Evolutionary conservation across 2,888 invertebrate genomes (phyloP).

Genomic region (Gasteruption jaculator): DNA sequence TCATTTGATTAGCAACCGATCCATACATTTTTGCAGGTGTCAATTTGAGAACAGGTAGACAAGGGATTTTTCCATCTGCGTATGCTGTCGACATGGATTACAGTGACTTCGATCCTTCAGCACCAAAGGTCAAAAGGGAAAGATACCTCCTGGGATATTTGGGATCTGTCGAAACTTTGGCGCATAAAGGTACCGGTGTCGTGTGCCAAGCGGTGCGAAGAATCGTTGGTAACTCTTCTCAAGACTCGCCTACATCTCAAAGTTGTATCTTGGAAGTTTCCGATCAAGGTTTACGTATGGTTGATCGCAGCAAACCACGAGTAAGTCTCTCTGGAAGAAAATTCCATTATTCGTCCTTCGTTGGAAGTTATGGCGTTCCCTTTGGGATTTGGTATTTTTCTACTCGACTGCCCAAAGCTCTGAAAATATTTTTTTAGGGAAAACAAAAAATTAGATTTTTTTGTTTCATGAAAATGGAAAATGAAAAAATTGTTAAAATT

Average conservation of each 20-base stretch:
- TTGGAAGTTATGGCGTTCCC: too few relatives aligned
- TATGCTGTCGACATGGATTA: conserved; percentile 97
- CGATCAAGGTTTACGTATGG: conserved; percentile 93
- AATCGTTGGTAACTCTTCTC: conserved; percentile 68
- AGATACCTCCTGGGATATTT: conserved; percentile 88
- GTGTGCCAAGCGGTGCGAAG: conserved; percentile 88
- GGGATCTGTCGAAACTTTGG: conserved; percentile 92
- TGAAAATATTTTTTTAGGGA: neutral
- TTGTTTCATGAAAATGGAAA: conserved; percentile 1
- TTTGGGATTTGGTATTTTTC: neutral
- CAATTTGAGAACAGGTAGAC: conserved; percentile 87
- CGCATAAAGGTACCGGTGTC: conserved; percentile 96
- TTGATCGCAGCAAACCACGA: conserved; percentile 77
- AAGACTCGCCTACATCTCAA: conserved; percentile 69
- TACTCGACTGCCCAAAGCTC: neutral
- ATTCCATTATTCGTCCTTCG: too few relatives aligned
- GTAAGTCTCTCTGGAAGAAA: conserved; percentile 51
- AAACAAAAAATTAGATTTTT: too few relatives aligned
- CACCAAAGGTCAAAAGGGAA: conserved; percentile 80
- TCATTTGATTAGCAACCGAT: neutral
- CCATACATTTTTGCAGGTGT: conserved; percentile 63
- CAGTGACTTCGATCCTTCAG: conserved; percentile 88
- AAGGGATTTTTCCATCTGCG: conserved; percentile 95
- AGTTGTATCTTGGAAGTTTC: conserved; percentile 90
- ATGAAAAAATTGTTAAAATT: conserved; percentile 1